Percentiles rank a stretch among this genome's conserved stretches.
phyloP scores from a whole-genome alignment of 2,797 vertebrate species.

The Sylvia borin region DNA sequence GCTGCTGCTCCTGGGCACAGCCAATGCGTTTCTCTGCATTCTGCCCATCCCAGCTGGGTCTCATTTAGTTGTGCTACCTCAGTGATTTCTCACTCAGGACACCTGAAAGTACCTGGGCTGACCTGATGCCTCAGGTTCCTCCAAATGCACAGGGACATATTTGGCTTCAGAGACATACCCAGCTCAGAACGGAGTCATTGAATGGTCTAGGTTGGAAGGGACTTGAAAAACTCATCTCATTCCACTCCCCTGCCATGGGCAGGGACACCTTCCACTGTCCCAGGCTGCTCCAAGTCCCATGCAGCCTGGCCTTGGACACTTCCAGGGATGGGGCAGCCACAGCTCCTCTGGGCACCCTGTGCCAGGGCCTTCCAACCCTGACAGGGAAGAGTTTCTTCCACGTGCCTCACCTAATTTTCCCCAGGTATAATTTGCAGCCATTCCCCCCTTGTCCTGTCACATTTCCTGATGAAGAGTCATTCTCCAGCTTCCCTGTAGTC shows the following conservation, averaged over 20 bases:
- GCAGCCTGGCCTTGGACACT: neutral
- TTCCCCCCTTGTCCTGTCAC: neutral
- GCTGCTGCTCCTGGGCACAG: neutral
- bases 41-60: neutral
- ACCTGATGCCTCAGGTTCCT: neutral
- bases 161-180: neutral
- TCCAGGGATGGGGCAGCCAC: neutral
- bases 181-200: neutral
- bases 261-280: neutral
- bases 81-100: neutral
- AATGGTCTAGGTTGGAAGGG: neutral
- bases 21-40: neutral
- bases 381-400: neutral
- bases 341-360: neutral
- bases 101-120: neutral
- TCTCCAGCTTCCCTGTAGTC: neutral
- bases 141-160: rapidly evolving
- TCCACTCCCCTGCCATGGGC: neutral
- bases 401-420: neutral
- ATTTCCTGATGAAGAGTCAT: neutral
- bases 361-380: neutral
- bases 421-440: neutral
- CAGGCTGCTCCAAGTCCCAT: neutral
- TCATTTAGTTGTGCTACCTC: neutral
- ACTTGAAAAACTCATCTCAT: neutral